phyloP scores from a whole-genome alignment of 2,113 vertebrate species.

The Alethe castanea region DNA sequence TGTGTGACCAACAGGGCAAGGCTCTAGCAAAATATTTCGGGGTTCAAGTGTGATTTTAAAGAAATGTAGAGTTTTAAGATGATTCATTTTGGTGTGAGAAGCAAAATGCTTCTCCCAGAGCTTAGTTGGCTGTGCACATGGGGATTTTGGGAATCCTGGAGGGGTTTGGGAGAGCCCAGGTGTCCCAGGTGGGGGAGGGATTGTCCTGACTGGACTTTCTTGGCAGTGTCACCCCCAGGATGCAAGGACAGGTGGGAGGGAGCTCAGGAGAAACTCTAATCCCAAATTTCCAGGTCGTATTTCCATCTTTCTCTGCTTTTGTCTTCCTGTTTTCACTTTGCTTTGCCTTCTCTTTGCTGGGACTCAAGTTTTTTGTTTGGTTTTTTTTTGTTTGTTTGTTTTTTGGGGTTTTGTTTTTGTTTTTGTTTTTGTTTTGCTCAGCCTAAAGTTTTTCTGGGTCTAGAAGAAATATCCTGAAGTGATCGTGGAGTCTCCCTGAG shows the following conservation, averaged over 20 bases:
- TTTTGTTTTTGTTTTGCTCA: background rate
- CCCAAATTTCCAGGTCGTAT: background rate
- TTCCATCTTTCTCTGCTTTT: background rate
- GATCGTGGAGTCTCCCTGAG: background rate
- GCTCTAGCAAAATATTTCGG: background rate
- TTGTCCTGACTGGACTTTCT: background rate
- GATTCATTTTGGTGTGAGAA: background rate
- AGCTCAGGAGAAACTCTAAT: background rate
- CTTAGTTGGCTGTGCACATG: fast-evolving
- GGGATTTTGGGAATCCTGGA: background rate
- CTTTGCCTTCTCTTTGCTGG: background rate
- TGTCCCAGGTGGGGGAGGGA: background rate
- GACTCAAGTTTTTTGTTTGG: background rate
- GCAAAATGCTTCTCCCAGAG: background rate
- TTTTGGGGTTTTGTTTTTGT: too few species aligned
- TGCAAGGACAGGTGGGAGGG: background rate
- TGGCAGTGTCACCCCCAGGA: background rate
- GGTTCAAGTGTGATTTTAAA: background rate
- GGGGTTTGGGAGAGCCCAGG: background rate
- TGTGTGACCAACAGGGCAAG: background rate
- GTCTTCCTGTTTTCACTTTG: background rate
- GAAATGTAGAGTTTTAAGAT: background rate
- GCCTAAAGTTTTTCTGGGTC: background rate
- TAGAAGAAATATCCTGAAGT: background rate
- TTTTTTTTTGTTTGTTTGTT: too few species aligned